These are phyloP conservation scores for Malachius bipustulatus DNA, from an alignment of 2,888 invertebrate species.

Conservation along the genomic window DNA sequence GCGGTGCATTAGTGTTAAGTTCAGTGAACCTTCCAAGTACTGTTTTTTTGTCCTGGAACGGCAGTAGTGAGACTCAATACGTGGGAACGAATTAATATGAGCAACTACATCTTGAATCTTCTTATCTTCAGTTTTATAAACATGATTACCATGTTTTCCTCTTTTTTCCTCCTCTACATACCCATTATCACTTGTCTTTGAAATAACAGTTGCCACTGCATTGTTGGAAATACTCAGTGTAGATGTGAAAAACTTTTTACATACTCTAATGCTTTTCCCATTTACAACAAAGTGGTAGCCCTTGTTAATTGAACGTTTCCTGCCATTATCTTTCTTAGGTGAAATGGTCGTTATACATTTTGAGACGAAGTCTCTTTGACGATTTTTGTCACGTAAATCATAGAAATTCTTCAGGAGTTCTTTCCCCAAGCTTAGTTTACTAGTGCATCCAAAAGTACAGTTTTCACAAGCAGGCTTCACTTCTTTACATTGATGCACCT, in stretches of 20 bases:
- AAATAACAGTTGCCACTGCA: slow-evolving; percentile 3
- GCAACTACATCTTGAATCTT: slow-evolving; percentile 2
- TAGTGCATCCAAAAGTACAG: neutral
- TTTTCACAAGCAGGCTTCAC: slow-evolving; percentile 1
- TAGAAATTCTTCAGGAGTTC: neutral
- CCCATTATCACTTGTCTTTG: slow-evolving; percentile 1
- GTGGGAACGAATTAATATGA: slow-evolving; percentile 3
- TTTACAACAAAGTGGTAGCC: neutral
- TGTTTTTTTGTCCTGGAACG: neutral
- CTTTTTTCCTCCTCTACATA: slow-evolving; percentile 3
- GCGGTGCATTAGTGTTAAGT: slow-evolving; percentile 1
- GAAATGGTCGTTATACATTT: slow-evolving; percentile 1
- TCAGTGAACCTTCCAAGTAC: slow-evolving; percentile 2
- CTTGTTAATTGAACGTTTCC: slow-evolving; percentile 1
- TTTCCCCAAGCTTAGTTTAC: slow-evolving; percentile 2
- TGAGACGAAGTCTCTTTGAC: neutral
- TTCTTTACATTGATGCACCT: slow-evolving; percentile 1
- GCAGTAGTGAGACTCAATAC: slow-evolving; percentile 1
- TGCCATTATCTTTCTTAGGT: neutral
- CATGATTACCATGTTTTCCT: slow-evolving; percentile 1
- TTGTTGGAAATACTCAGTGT: slow-evolving; percentile 3
- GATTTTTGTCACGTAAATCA: slow-evolving; percentile 2
- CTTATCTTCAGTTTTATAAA: neutral
- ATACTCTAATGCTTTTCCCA: slow-evolving; percentile 3
- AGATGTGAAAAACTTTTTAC: slow-evolving; percentile 1